phyloP scores from a whole-genome alignment of 2,888 invertebrate species.

The Rhopalosiphum nymphaeae region DNA sequence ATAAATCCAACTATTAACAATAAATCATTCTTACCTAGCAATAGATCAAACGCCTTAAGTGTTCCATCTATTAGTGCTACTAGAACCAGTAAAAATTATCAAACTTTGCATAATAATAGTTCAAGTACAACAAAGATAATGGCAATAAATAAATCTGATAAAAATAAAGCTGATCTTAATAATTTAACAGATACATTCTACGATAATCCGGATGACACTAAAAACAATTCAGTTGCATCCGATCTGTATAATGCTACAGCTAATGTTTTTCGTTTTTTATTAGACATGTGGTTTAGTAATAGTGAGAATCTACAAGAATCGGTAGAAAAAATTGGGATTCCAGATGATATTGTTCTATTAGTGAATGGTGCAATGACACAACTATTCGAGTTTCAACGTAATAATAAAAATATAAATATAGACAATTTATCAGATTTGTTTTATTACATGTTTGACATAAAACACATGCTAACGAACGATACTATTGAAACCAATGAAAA shows the following conservation, averaged over 20 bases:
- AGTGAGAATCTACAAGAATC: fast-evolving
- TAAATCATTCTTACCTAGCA: no score
- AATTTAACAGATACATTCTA: not conserved
- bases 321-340: fast-evolving
- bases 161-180: no score
- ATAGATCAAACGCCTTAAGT: not conserved
- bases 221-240: not conserved
- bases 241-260: not conserved
- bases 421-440: not conserved
- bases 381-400: not conserved
- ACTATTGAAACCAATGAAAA: no score
- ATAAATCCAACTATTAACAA: no score
- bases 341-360: not conserved
- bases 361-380: not conserved
- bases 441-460: not conserved
- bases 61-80: no score
- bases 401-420: not conserved
- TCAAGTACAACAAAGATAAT: fast-evolving
- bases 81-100: not conserved
- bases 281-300: not conserved
- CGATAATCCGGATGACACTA: not conserved
- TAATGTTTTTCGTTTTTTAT: not conserved
- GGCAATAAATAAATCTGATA: not conserved
- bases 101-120: not conserved
- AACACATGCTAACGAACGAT: no score